These are phyloP conservation scores for Noctua janthina DNA, from an alignment of 2,888 invertebrate genomes.

Conservation along the genomic window DNA sequence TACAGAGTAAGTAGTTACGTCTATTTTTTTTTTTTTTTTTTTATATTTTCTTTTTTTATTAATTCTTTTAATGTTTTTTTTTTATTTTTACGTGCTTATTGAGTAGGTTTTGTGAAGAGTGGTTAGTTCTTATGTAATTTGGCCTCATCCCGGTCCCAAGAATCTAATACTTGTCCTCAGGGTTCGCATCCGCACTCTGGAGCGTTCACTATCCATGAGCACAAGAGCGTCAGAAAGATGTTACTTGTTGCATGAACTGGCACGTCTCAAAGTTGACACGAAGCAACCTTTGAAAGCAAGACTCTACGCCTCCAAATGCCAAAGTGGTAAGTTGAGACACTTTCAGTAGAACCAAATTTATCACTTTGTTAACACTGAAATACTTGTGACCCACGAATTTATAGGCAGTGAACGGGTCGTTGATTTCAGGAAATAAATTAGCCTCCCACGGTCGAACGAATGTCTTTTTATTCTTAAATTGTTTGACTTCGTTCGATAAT, in stretches of 20 bases:
- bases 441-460: slow-evolving; percentile 32
- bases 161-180: slow-evolving; percentile 66
- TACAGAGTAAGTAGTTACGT: slow-evolving; percentile 4
- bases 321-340: slow-evolving; percentile 76
- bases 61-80: no score
- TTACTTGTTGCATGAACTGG: slow-evolving; percentile 84
- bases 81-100: not conserved
- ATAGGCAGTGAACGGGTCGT: slow-evolving; percentile 52
- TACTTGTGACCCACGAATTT: slow-evolving; percentile 51
- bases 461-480: slow-evolving; percentile 39
- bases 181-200: slow-evolving; percentile 79
- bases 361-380: slow-evolving; percentile 56
- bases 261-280: slow-evolving; percentile 81
- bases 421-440: slow-evolving; percentile 58
- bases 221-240: slow-evolving; percentile 81
- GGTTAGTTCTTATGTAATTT: not conserved
- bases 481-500: slow-evolving; percentile 43
- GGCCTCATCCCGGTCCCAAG: not conserved
- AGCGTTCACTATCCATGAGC: slow-evolving; percentile 78
- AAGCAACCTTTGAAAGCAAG: slow-evolving; percentile 81
- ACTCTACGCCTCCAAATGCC: slow-evolving; percentile 83
- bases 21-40: not conserved
- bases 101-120: not conserved
- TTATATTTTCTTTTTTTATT: no score
- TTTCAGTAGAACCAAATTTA: slow-evolving; percentile 49